Conservation (phyloP, 2,888 invertebrate species). For the Sipha maydis region DNA sequence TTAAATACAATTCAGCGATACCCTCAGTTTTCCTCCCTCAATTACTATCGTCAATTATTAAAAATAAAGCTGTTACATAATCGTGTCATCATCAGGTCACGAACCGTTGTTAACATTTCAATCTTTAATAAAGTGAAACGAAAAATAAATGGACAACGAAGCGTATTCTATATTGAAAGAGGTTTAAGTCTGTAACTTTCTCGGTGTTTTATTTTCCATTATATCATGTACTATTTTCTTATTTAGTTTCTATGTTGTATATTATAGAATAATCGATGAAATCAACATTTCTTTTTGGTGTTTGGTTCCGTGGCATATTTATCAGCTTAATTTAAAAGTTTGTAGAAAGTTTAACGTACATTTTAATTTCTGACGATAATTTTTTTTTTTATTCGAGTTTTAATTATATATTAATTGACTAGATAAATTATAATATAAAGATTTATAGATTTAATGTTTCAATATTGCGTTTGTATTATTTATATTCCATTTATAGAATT, state of each 20-base stretch:
- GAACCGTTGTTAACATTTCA: not conserved
- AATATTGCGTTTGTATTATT: no score
- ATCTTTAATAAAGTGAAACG: not conserved
- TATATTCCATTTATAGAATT: no score
- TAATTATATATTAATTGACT: not conserved
- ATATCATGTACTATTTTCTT: not conserved
- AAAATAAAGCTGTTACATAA: not conserved
- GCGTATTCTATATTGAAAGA: not conserved
- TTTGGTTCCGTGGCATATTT: not conserved
- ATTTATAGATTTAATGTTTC: no score
- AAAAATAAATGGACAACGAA: not conserved
- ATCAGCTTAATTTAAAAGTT: constrained; percentile 23
- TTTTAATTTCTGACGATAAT: not conserved
- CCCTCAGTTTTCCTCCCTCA: not conserved
- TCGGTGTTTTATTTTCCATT: not conserved
- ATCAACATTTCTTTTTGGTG: not conserved
- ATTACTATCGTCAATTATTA: no score
- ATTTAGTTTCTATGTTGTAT: not conserved
- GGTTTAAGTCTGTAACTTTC: not conserved
- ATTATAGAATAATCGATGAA: not conserved
- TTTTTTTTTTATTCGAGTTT: constrained; percentile 4
- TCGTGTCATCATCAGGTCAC: not conserved
- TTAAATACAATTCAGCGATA: not conserved
- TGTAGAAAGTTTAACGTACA: constrained; percentile 1
- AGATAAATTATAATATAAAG: no score